phyloP scores from a whole-genome alignment of 1,140 invertebrate species.

The Cydia pomonella region DNA sequence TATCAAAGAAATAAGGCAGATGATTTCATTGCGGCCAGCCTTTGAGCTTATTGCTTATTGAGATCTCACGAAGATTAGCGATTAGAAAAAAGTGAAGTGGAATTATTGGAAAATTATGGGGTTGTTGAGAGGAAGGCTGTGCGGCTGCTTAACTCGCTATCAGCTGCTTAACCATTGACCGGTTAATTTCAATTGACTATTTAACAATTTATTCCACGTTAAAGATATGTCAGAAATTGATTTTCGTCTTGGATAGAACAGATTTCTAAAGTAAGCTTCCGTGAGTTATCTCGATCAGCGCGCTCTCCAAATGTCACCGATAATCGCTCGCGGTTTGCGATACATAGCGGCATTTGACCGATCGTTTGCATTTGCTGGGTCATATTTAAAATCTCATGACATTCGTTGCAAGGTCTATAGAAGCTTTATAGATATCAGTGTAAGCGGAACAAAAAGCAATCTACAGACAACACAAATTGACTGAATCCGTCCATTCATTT shows the following conservation, averaged over 20 bases:
- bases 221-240: too few species aligned
- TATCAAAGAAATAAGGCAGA: conserved; percentile 49
- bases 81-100: conserved; percentile 70
- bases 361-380: too few species aligned
- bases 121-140: conserved; percentile 47
- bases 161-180: not conserved
- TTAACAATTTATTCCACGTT: too few species aligned
- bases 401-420: not conserved
- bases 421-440: not conserved
- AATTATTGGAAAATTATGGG: conserved; percentile 73
- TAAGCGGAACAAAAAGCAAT: not conserved
- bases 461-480: not conserved
- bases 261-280: not conserved
- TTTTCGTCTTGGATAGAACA: too few species aligned
- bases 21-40: conserved; percentile 63
- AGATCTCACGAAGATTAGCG: conserved; percentile 73
- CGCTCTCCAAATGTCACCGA: not conserved
- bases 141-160: conserved; percentile 38
- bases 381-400: too few species aligned
- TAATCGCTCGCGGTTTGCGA: too few species aligned
- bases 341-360: too few species aligned
- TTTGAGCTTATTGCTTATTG: conserved; percentile 61
- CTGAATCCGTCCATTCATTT: not conserved
- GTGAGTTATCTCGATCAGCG: conserved; percentile 6
- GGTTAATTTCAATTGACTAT: conserved; percentile 38